Evolutionary conservation across 1,140 invertebrate species (phyloP).

Genomic region (Hormaphis cornu): DNA sequence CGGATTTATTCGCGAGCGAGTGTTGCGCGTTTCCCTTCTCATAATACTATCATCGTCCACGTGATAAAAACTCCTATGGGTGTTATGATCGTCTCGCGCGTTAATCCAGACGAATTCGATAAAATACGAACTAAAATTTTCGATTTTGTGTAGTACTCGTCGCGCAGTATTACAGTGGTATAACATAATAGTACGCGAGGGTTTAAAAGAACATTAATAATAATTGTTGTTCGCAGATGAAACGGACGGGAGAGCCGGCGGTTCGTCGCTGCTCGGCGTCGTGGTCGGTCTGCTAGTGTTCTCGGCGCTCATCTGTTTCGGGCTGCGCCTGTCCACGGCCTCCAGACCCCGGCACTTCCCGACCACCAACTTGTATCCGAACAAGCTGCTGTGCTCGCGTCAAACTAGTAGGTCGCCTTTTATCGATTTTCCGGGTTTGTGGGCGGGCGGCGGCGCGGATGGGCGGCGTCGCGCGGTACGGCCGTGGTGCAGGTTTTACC

Average conservation of each 20-base stretch:
- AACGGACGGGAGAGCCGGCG: slow-evolving; percentile 50
- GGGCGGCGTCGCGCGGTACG: not conserved
- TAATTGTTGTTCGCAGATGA: not conserved
- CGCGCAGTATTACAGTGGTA: too few species aligned
- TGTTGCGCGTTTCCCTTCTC: too few species aligned
- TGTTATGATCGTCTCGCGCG: too few species aligned
- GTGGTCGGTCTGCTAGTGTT: slow-evolving; percentile 71
- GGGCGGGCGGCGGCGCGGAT: not conserved
- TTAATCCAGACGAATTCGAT: too few species aligned
- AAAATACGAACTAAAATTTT: too few species aligned
- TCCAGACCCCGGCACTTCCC: slow-evolving; percentile 64
- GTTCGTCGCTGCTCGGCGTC: slow-evolving; percentile 69
- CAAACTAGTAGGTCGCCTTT: slow-evolving; percentile 55
- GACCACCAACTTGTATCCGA: slow-evolving; percentile 68
- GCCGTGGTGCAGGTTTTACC: too few species aligned
- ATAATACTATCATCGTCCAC: too few species aligned
- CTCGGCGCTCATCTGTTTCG: slow-evolving; percentile 73
- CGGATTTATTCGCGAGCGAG: too few species aligned
- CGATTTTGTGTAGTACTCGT: too few species aligned
- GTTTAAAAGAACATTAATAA: too few species aligned
- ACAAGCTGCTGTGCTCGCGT: slow-evolving; percentile 65
- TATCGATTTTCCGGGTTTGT: not conserved
- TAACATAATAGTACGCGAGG: too few species aligned
- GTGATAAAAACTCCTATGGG: too few species aligned
- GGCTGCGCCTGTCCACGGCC: slow-evolving; percentile 65